Evolutionary conservation across 2,113 vertebrate species (phyloP), one percentile per base, ranked within the genome.

Genomic region (Arothron firmamentum): DNA sequence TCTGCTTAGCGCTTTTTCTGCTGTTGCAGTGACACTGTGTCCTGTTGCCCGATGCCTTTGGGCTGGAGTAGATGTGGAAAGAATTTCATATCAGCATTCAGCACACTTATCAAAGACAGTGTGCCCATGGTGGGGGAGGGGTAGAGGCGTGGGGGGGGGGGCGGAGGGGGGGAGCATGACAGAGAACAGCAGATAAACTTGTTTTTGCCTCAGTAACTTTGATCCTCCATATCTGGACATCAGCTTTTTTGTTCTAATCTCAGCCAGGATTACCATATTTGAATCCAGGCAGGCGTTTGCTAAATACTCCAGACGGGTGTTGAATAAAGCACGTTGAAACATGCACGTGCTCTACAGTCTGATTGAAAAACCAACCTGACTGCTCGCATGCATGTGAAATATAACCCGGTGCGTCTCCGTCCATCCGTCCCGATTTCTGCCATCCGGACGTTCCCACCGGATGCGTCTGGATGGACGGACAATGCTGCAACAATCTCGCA

Each of bases 71-170:
- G 75, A 80, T 81, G 83, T 79, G 71, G 65, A 60, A 63, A 79
- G 84, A 77, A 79, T 88, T 79, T 87, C 74, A 84, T 84, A 88
- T 89, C 87, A 85, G 85, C 79, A 67, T 85, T 84, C 84, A 87
- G 81, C 83, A 86, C 79, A 82, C 75, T 82, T 85, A 82, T 84
- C 73, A 82, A 68, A 71, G 31, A 60, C 57, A 76, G 68, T 49
- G 52, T 57, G 54, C 43, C 16, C 12, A 6, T 28, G 11, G 19
- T 42, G 58, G 57, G 59, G 18, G 43, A 45, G 5, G 21, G 21
- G 21, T 23, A 3, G 21, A 3, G 21, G 3, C 2, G 21, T 2
- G 21, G 3, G 21, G 21, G 21, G 21, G 21, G 3, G 21, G 21
- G 21, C 21, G 2, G 21, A 16, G 11, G 14, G n/a, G 54, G 20